Percentiles rank a stretch among this genome's conserved stretches.
Conservation (phyloP, 1,140 invertebrate genomes). For the Hypothenemus hampei region DNA sequence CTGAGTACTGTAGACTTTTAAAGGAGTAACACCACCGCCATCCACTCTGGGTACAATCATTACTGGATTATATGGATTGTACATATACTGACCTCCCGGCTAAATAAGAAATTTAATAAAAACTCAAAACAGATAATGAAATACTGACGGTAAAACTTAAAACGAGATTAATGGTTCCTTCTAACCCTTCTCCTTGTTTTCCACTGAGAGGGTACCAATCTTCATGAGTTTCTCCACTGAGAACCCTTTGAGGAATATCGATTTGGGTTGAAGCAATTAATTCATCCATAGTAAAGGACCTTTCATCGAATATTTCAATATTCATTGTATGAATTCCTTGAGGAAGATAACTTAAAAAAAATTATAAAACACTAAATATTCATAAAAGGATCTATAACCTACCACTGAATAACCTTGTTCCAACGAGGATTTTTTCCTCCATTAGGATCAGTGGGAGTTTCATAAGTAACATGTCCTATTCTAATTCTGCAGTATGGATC, state of each 20-base stretch:
- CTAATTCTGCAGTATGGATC: constrained; percentile 92
- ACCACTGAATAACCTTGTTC: constrained; percentile 93
- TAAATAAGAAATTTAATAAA: constrained; percentile 18
- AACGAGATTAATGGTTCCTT: constrained; percentile 79
- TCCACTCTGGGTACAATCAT: constrained; percentile 36
- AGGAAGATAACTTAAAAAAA: constrained; percentile 69
- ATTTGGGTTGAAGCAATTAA: constrained; percentile 89
- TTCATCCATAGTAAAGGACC: constrained; percentile 93
- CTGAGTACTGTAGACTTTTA: constrained; percentile 50
- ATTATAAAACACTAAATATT: constrained; percentile 17
- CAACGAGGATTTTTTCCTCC: constrained; percentile 94
- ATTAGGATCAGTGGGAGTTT: constrained; percentile 90
- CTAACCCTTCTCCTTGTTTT: constrained; percentile 87
- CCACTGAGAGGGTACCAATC: constrained; percentile 91
- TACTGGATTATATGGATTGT: constrained; percentile 28
- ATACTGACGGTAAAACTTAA: constrained; percentile 70
- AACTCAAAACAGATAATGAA: neutral
- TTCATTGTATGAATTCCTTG: constrained; percentile 82
- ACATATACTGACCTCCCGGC: constrained; percentile 28
- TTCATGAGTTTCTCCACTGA: constrained; percentile 84
- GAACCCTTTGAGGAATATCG: constrained; percentile 74
- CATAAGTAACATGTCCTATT: constrained; percentile 89
- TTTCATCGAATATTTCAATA: constrained; percentile 95
- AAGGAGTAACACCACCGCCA: constrained; percentile 42
- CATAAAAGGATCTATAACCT: constrained; percentile 31